Evolutionary conservation across 2,113 vertebrate genomes (phyloP).

Genomic region (Paracyprichromis sp.): DNA sequence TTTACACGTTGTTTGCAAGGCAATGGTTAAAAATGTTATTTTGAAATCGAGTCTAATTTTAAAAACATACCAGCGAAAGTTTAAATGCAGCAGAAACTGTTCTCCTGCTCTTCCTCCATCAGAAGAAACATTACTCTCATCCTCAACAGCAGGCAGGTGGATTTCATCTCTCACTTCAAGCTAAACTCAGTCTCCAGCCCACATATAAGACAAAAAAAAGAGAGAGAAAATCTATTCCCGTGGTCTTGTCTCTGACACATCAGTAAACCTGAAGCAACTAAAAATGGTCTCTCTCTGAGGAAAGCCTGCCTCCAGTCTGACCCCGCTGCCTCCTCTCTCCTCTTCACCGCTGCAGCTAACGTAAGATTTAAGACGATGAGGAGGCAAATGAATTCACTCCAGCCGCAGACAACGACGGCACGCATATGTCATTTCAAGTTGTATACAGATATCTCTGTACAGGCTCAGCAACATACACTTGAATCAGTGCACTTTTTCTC

Average conservation of each 20-base stretch:
- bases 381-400: conserved; percentile 22
- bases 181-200: neutral
- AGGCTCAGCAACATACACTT: neutral
- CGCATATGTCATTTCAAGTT: neutral
- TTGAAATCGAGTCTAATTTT: neutral
- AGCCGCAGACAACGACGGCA: conserved; percentile 4
- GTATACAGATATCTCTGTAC: neutral
- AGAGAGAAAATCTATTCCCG: neutral
- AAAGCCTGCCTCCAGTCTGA: conserved; percentile 45
- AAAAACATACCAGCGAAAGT: neutral
- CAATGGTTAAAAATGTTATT: neutral
- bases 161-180: neutral
- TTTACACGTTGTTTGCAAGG: neutral
- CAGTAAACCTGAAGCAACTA: conserved; percentile 12
- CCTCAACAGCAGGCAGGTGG: neutral
- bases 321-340: conserved; percentile 2
- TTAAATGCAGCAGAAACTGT: neutral
- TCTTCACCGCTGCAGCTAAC: neutral
- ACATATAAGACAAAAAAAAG: neutral
- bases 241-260: neutral
- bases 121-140: neutral
- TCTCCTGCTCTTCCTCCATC: neutral
- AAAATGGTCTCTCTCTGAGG: conserved; percentile 34
- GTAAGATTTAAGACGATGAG: conserved; percentile 2
- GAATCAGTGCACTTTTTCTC: neutral